Percentiles rank a stretch among this genome's conserved stretches.
Conservation (phyloP, 1,140 invertebrate species). For the Dendroctonus ponderosae region DNA sequence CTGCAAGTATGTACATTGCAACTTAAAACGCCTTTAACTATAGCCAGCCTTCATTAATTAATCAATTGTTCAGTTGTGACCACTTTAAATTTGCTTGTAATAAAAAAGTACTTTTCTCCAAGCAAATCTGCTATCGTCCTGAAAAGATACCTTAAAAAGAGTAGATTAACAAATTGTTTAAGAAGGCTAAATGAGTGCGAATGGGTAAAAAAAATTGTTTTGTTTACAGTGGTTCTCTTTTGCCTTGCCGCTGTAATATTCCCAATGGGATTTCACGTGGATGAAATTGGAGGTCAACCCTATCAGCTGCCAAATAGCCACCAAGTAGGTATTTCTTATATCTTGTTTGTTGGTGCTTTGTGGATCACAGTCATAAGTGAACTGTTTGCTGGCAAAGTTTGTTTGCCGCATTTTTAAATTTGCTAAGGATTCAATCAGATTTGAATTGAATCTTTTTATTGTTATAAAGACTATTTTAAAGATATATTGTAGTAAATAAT, state of each 20-base stretch:
- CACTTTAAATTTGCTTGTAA: not conserved
- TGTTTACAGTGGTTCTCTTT: conserved; percentile 86
- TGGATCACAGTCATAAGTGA: conserved; percentile 97
- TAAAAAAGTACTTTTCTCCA: not conserved
- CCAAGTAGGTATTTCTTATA: conserved; percentile 94
- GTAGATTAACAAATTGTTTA: too few species aligned
- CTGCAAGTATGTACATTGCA: conserved; percentile 71
- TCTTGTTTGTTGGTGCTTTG: conserved; percentile 88
- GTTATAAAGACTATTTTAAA: too few species aligned
- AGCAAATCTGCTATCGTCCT: too few species aligned
- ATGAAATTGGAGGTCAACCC: conserved; percentile 92
- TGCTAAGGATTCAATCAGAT: not conserved
- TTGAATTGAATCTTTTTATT: too few species aligned
- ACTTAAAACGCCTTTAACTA: not conserved
- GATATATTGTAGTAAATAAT: too few species aligned
- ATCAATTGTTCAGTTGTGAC: conserved; percentile 29
- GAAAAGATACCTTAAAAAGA: too few species aligned
- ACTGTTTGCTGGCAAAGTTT: conserved; percentile 96
- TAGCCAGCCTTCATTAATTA: conserved; percentile 36
- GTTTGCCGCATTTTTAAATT: conserved; percentile 85
- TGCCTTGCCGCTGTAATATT: conserved; percentile 94
- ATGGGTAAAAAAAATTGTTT: conserved; percentile 8
- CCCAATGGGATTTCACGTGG: conserved; percentile 92
- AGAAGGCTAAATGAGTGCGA: too few species aligned
- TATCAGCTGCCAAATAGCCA: conserved; percentile 94